Percentiles rank a stretch among this genome's conserved stretches.
phyloP scores from a whole-genome alignment of 2,888 invertebrate species.

The Cyaniris semiargus region DNA sequence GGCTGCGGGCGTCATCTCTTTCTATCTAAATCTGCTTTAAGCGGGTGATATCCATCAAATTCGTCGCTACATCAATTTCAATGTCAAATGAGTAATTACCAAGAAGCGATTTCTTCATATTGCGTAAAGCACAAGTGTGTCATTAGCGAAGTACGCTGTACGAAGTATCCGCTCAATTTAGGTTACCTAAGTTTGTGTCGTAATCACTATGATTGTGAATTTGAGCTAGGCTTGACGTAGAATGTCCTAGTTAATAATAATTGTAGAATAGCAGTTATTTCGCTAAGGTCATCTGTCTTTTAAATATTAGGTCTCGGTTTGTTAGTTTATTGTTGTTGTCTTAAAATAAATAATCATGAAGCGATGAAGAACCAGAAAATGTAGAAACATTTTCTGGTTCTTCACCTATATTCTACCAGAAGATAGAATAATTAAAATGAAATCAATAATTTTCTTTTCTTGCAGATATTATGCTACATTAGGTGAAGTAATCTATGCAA shows the following conservation, averaged over 20 bases:
- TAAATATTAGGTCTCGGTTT: background rate
- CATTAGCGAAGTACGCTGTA: conserved; percentile 2
- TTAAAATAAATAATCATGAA: no score
- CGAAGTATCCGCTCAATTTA: conserved; percentile 12
- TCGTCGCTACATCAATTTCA: conserved; percentile 18
- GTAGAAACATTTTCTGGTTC: no score
- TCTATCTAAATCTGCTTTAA: background rate
- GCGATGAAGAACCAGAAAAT: no score
- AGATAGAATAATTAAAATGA: no score
- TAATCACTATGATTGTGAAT: conserved; percentile 22
- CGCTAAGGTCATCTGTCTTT: background rate
- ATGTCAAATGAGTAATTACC: conserved; percentile 11
- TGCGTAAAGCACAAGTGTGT: conserved; percentile 19
- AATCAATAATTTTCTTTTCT: no score
- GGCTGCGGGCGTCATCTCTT: no score
- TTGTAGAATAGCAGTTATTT: background rate
- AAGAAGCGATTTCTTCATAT: conserved; percentile 10
- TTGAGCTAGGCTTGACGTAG: conserved; percentile 6
- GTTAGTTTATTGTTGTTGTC: background rate
- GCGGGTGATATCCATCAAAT: background rate
- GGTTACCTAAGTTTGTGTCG: conserved; percentile 24
- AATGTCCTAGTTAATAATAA: background rate
- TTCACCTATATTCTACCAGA: no score
- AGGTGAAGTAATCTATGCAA: no score
- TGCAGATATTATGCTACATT: no score